A percentile compares a stretch with the other conserved stretches of the same genome.
phyloP scores from a whole-genome alignment of 2,888 invertebrate genomes.

The Himalopsyche anomala region DNA sequence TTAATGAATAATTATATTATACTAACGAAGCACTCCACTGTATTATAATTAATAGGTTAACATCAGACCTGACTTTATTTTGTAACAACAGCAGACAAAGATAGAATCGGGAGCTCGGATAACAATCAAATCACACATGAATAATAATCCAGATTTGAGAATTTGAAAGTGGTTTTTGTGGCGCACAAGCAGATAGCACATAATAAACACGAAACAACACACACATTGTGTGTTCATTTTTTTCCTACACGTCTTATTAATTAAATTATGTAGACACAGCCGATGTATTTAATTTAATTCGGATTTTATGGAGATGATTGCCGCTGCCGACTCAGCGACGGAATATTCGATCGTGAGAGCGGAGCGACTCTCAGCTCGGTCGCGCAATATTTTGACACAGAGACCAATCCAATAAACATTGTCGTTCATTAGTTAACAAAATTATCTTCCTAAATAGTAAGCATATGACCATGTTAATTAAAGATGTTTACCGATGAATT shows the following conservation, averaged over 20 bases:
- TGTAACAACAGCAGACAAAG: constrained; percentile 56
- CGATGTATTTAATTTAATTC: constrained; percentile 49
- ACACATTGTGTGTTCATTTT: constrained; percentile 52
- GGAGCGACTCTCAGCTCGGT: constrained; percentile 6
- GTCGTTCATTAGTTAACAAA: not conserved
- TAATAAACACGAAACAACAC: constrained; percentile 44
- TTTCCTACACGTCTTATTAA: constrained; percentile 53
- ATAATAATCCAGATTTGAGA: constrained; percentile 63
- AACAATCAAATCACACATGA: constrained; percentile 65
- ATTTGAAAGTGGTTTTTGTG: constrained; percentile 59
- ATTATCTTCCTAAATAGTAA: too few relatives aligned
- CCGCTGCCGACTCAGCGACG: constrained; percentile 14
- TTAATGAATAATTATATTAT: not conserved
- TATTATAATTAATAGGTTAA: constrained; percentile 44
- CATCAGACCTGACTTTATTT: constrained; percentile 50
- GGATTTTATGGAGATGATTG: not conserved
- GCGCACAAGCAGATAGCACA: constrained; percentile 39
- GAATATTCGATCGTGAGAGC: constrained; percentile 37
- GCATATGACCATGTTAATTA: too few relatives aligned
- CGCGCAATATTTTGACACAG: constrained; percentile 16
- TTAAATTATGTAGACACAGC: constrained; percentile 56
- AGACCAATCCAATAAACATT: not conserved
- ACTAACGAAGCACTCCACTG: not conserved
- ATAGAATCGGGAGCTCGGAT: constrained; percentile 60
- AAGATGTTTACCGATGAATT: too few relatives aligned